These are phyloP conservation scores for Palythoa caribaeorum DNA, from an alignment of 92 coral and sea anemone species.

Conservation along the genomic window DNA sequence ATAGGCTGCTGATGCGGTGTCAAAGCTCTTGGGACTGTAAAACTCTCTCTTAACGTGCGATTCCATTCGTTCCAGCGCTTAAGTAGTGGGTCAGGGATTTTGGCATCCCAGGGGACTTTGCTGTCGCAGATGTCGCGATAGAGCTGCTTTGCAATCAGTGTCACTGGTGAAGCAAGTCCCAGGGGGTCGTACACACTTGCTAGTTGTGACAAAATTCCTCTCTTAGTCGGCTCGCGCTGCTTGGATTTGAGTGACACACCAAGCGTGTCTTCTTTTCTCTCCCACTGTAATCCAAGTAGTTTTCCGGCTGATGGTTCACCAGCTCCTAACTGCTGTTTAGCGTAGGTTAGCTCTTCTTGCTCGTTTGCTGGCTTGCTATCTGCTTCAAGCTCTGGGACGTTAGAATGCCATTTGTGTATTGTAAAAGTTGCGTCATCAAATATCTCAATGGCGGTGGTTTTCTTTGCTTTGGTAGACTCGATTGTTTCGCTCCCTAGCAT, in stretches of 20 bases:
- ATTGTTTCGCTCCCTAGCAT: constrained; percentile 29
- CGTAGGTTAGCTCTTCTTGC: constrained; percentile 54
- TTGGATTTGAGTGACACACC: constrained; percentile 52
- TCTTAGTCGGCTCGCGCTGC: constrained; percentile 59
- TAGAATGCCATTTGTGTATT: constrained; percentile 57
- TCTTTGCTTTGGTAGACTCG: constrained; percentile 24
- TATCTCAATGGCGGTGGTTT: constrained; percentile 50
- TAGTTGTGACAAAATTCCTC: constrained; percentile 63
- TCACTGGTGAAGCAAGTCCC: constrained; percentile 67
- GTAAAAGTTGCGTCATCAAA: constrained; percentile 60
- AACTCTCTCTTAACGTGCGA: constrained; percentile 29
- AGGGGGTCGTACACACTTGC: constrained; percentile 72
- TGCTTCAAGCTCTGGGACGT: constrained; percentile 58
- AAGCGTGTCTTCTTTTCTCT: constrained; percentile 55
- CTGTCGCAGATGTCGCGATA: constrained; percentile 67
- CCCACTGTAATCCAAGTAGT: constrained; percentile 67
- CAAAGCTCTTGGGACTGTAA: constrained; percentile 53
- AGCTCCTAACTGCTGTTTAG: constrained; percentile 67
- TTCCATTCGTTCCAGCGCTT: constrained; percentile 66
- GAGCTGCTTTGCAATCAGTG: constrained; percentile 61
- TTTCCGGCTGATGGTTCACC: constrained; percentile 47
- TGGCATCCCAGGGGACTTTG: constrained; percentile 70
- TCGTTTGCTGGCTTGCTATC: constrained; percentile 20
- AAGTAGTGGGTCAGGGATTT: constrained; percentile 48
- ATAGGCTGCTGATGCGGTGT: constrained; percentile 40